Base-by-base conservation (phyloP, 2,797 vertebrate genomes). In the Catostomus latipinnis region DNA sequence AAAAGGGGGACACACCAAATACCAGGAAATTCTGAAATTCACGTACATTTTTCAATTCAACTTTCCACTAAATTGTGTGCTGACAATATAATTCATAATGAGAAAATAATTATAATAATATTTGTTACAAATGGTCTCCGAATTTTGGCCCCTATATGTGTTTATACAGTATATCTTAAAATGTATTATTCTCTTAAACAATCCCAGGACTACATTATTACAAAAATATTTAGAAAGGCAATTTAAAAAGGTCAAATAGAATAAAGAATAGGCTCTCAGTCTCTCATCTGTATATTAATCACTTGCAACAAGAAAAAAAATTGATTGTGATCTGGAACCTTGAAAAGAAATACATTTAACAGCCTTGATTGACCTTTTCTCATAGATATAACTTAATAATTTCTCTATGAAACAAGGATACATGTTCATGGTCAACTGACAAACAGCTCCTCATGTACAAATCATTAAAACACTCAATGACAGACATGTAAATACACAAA, bases 401-500 rank as follows among this genome's bases (percentile, higher is more conserved):
- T 3, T 34, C 34, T 34, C 1, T 34, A 34, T 34, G 34, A 34
- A 34, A 34, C 34, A 34, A 34, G 34, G 34, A 34, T 34, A 34
- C 34, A 34, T 34, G 34, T 34, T 34, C 34, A 34, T 34, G 34
- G 34, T 34, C 34, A 34, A 34, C 34, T 34, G 34, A 34, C 34
- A 34, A 3, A 34, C 34, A 34, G 9, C 43, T 63, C n/a, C 34
- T 49, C 34, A 49, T 58, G 58, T 67, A 34, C 14, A 12, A 46
- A 78, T 70, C 68, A 63, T 63, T 34, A 63, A 63, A 80, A 80
- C 61, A 58, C 43, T 22, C 43, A 65, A 73, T 50, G 70, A 79
- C 66, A 65, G 6, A 60, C 22, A 22, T 16, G n/a, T 12, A 74
- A 6, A 74, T 7, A 58, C 9, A 67, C 14, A 10, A 3, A 67